phyloP scores from a whole-genome alignment of 1,140 invertebrate species.

The Ruditapes philippinarum region DNA sequence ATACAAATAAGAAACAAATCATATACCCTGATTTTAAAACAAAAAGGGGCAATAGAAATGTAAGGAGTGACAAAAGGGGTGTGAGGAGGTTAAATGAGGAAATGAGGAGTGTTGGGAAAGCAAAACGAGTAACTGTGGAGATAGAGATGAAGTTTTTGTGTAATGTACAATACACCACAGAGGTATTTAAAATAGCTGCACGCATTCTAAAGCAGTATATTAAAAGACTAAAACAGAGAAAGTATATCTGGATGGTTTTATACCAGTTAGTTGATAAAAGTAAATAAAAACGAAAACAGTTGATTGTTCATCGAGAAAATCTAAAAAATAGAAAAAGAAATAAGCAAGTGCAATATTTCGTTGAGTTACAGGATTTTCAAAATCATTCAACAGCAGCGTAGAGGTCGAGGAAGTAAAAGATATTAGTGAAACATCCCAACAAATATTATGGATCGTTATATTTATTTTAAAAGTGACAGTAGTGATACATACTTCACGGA shows the following conservation, averaged over 20 bases:
- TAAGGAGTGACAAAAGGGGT: no score
- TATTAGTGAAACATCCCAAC: background rate
- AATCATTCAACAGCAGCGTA: constrained; percentile 29
- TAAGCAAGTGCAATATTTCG: constrained; percentile 30
- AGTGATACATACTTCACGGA: constrained; percentile 25
- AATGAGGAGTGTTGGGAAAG: no score
- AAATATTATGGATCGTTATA: background rate
- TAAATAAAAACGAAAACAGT: constrained; percentile 56
- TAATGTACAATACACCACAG: constrained; percentile 47
- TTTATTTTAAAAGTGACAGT: constrained; percentile 44
- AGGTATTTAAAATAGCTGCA: constrained; percentile 55
- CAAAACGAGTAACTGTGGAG: no score
- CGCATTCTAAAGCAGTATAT: constrained; percentile 33
- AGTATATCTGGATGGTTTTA: constrained; percentile 34
- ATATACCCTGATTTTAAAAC: no score
- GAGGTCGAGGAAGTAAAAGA: constrained; percentile 47
- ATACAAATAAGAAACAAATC: no score
- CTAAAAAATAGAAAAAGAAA: constrained; percentile 40
- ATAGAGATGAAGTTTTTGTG: no score
- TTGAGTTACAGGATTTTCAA: constrained; percentile 35
- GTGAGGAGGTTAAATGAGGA: no score
- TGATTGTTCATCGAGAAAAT: constrained; percentile 42
- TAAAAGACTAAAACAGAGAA: no score
- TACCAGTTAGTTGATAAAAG: constrained; percentile 51
- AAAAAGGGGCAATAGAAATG: no score